These are phyloP conservation scores for Uria lomvia DNA, from an alignment of 2,113 vertebrate genomes.

Conservation along the genomic window DNA sequence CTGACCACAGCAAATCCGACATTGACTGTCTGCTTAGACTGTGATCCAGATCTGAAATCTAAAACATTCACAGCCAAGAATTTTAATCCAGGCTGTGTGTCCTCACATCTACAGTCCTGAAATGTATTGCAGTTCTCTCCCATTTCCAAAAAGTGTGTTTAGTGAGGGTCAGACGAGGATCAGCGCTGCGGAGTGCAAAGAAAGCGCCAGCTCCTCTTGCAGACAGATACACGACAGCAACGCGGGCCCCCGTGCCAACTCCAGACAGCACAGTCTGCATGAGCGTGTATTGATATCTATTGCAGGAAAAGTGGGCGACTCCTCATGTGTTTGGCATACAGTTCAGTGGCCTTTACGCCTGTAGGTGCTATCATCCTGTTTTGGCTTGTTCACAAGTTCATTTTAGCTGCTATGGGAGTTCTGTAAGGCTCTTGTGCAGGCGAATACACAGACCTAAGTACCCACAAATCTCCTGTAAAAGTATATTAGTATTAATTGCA, in stretches of 20 bases:
- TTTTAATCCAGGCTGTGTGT: neutral
- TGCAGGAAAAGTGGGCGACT: rapidly evolving
- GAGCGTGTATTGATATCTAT: neutral
- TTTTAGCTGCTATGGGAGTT: neutral
- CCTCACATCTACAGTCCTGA: neutral
- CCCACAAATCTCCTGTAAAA: neutral
- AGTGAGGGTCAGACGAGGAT: neutral
- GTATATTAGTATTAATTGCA: neutral
- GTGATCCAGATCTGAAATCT: neutral
- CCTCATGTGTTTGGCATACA: neutral
- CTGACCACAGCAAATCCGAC: neutral
- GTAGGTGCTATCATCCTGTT: neutral
- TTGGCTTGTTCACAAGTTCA: neutral
- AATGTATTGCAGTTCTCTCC: neutral
- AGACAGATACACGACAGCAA: neutral
- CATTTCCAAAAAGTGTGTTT: neutral
- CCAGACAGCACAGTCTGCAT: neutral
- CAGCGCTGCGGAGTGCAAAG: neutral
- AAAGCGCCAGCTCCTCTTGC: neutral
- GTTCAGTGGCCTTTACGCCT: neutral
- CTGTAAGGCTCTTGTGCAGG: neutral
- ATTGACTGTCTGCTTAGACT: neutral
- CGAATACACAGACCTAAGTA: neutral
- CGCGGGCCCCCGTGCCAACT: neutral
- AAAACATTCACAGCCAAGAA: neutral